Percentiles rank a stretch among this genome's conserved stretches.
These are phyloP conservation scores for Thamnophis sirtalis DNA, from an alignment of 2,113 vertebrate genomes.

Conservation along the genomic window DNA sequence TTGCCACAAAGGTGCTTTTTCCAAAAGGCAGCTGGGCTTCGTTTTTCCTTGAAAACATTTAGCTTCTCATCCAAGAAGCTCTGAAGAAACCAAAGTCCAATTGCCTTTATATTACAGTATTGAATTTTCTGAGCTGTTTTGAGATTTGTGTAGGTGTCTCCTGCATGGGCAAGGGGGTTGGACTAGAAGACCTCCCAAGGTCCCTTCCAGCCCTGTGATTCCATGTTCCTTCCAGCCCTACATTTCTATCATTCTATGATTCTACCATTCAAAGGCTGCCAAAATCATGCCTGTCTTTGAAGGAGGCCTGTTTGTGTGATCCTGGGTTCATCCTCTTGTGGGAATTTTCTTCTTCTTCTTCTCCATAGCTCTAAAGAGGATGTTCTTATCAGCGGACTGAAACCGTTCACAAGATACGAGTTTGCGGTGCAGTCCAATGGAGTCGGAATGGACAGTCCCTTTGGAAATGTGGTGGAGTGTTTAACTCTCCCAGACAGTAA, in stretches of 20 bases:
- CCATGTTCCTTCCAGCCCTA: not conserved
- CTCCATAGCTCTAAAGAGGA: constrained; percentile 82
- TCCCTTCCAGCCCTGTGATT: no score
- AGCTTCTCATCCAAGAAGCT: not conserved
- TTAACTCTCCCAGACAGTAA: constrained; percentile 90
- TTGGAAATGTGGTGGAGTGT: constrained; percentile 84
- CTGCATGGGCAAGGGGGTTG: no score
- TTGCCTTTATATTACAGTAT: not conserved
- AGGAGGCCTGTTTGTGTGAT: not conserved
- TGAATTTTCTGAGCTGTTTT: not conserved
- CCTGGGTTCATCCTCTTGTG: fast-evolving
- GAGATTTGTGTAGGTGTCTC: not conserved
- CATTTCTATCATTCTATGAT: not conserved
- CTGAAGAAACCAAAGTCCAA: not conserved
- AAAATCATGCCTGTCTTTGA: not conserved
- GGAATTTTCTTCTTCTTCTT: not conserved
- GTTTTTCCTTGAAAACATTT: not conserved
- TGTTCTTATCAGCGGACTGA: constrained; percentile 85
- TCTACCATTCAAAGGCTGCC: not conserved
- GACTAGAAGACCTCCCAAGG: no score
- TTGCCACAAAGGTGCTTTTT: not conserved
- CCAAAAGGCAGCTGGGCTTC: not conserved
- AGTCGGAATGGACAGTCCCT: constrained; percentile 82
- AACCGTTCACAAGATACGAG: constrained; percentile 93
- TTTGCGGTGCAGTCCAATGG: constrained; percentile 93